These are phyloP conservation scores for Leptodactylus fuscus DNA, from an alignment of 2,113 vertebrate species.

Conservation along the genomic window DNA sequence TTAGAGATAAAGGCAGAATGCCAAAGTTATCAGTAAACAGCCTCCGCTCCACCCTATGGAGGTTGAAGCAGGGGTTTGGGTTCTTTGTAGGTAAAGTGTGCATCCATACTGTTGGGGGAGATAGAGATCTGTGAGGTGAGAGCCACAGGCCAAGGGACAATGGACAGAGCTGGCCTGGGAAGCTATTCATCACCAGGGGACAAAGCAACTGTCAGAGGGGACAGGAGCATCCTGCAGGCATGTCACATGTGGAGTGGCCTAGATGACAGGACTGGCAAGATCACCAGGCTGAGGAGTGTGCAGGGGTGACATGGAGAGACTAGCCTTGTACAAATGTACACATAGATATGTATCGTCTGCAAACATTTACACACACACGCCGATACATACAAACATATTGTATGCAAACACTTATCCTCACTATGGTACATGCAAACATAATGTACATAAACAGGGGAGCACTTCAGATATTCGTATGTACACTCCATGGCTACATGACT, in stretches of 20 bases:
- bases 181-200: conserved; percentile 81
- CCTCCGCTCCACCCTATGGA: conserved; percentile 52
- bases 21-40: conserved; percentile 63
- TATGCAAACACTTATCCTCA: conserved; percentile 59
- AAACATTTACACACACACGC: conserved; percentile 46
- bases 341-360: conserved; percentile 55
- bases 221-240: conserved; percentile 73
- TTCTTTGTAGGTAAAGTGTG: conserved; percentile 57
- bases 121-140: conserved; percentile 75
- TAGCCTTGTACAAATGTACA: conserved; percentile 34
- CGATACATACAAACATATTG: conserved; percentile 54
- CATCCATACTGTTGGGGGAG: conserved; percentile 72
- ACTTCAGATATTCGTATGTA: neutral
- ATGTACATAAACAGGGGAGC: conserved; percentile 40
- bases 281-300: conserved; percentile 61
- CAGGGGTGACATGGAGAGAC: conserved; percentile 58
- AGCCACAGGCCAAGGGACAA: conserved; percentile 72
- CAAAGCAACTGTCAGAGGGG: conserved; percentile 82
- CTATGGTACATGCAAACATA: conserved; percentile 56
- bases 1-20: conserved; percentile 67
- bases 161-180: conserved; percentile 69
- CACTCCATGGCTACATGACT: neutral
- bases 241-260: conserved; percentile 65
- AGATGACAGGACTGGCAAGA: conserved; percentile 64
- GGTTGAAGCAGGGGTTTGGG: conserved; percentile 47